A percentile compares a stretch with the other conserved stretches of the same genome.
phyloP scores from a whole-genome alignment of 2,797 vertebrate species.

The Betta splendens region DNA sequence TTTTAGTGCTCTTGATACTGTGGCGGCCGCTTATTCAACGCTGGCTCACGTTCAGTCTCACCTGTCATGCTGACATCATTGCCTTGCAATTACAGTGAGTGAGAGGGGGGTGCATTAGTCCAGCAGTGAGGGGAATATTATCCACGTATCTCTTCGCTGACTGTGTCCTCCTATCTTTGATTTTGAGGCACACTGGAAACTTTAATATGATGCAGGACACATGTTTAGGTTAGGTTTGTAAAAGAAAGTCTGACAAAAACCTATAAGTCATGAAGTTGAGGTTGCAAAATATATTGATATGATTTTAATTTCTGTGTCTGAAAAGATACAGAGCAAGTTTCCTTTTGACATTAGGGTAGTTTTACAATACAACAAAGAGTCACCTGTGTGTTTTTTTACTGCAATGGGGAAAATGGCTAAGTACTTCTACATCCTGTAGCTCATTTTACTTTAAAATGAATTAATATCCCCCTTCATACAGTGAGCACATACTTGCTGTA shows the following conservation, averaged over 20 bases:
- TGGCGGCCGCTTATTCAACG: constrained; percentile 77
- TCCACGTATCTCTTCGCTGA: constrained; percentile 24
- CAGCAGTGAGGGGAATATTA: constrained; percentile 22
- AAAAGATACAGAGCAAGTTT: not conserved
- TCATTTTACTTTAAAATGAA: not conserved
- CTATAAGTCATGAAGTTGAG: no score
- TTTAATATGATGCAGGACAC: not conserved
- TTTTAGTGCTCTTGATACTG: constrained; percentile 75
- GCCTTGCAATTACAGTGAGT: constrained; percentile 80
- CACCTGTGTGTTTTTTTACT: no score
- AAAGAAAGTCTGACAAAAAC: no score
- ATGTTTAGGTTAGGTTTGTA: not conserved
- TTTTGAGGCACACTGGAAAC: constrained; percentile 3
- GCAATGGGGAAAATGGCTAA: no score
- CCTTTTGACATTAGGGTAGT: no score
- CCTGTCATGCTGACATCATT: constrained; percentile 80
- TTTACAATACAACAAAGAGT: no score
- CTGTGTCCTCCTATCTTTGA: constrained; percentile 15
- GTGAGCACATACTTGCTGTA: constrained; percentile 2
- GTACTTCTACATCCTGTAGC: not conserved
- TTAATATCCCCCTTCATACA: constrained; percentile 10
- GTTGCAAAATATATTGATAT: no score
- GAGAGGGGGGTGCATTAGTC: constrained; percentile 56
- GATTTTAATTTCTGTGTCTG: no score
- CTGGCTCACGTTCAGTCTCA: constrained; percentile 76